Base-by-base conservation (phyloP, 2,797 vertebrate genomes). In the Hypotaenidia philippensis region DNA sequence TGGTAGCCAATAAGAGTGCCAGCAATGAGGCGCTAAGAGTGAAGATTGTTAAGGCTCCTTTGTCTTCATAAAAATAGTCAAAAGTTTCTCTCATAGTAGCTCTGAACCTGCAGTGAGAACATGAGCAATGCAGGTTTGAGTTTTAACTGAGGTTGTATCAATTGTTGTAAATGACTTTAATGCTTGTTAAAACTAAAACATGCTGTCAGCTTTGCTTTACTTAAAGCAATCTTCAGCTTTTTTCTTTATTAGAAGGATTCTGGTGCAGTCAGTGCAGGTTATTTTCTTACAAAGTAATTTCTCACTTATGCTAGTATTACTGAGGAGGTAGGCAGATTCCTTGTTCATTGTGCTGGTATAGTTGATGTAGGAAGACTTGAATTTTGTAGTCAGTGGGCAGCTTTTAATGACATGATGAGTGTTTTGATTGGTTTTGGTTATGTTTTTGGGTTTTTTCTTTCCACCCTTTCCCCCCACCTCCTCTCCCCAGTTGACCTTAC, bases 1-100 rank as follows among this genome's bases (percentile, higher is more conserved):
- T 96, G 92, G 94, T 97, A 97, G 96, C 92, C 86, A 93, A 70
- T 63, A 94, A 94, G 89, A 93, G 91, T 97, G 95, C 96, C 97
- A 96, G 95, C 93, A 96, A 89, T 76, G 96, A 96, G 96, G 96
- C 94, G 78, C 88, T 78, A 70, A 78, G 89, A 95, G 79, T 83
- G 96, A 96, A 97, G 96, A 97, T 92, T 97, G 93, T 96, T 95
- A 94, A 88, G 96, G 68, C 34, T 97, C 80, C 86, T 94, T 83
- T 94, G 95, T 97, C 38, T 52, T 93, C 65, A 95, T 94, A 92
- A 95, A 92, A 86, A 55, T 23, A 90, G 94, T 94, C 70, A 85
- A 95, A 97, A 74, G 86, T 92, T 93, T 92, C 95, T 93, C 94
- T 79, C 79, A 65, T 49, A 92, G 81, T 92, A 95, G 89, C 36